These are phyloP conservation scores for Papilio polyxenes DNA, from an alignment of 1,140 invertebrate genomes.

Conservation along the genomic window DNA sequence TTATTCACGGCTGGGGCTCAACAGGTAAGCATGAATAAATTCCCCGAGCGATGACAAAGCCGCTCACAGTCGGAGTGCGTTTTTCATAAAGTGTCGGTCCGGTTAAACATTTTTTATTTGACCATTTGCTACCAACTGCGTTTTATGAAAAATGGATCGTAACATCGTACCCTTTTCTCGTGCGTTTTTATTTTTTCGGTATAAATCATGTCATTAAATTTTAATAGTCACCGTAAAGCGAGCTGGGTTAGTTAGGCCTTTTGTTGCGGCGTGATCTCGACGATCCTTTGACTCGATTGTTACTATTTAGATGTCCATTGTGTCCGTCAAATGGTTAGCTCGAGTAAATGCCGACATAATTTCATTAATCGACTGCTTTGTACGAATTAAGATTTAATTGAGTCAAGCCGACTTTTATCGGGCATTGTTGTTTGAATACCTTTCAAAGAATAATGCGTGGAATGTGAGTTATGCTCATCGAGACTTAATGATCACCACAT, in stretches of 20 bases:
- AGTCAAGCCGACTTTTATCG: slow-evolving; percentile 67
- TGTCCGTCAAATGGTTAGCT: slow-evolving; percentile 68
- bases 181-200: slow-evolving; percentile 70
- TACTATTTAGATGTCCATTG: slow-evolving; percentile 76
- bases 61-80: slow-evolving; percentile 67
- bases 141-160: slow-evolving; percentile 80
- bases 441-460: slow-evolving; percentile 65
- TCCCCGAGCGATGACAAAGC: slow-evolving; percentile 75
- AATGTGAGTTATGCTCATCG: slow-evolving; percentile 70
- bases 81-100: slow-evolving; percentile 79
- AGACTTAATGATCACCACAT: slow-evolving; percentile 70
- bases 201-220: slow-evolving; percentile 81
- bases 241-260: slow-evolving; percentile 75
- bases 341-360: slow-evolving; percentile 79
- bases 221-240: slow-evolving; percentile 78
- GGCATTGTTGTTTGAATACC: slow-evolving; percentile 60
- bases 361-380: slow-evolving; percentile 79
- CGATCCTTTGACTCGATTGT: slow-evolving; percentile 75
- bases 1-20: slow-evolving; percentile 77
- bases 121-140: slow-evolving; percentile 81
- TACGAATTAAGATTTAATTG: slow-evolving; percentile 80
- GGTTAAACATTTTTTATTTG: slow-evolving; percentile 80
- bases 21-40: slow-evolving; percentile 79
- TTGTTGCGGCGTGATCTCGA: slow-evolving; percentile 70
- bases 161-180: slow-evolving; percentile 79